Evolutionary conservation across 2,888 invertebrate genomes (phyloP).

Genomic region (Drosophila crucigera): DNA sequence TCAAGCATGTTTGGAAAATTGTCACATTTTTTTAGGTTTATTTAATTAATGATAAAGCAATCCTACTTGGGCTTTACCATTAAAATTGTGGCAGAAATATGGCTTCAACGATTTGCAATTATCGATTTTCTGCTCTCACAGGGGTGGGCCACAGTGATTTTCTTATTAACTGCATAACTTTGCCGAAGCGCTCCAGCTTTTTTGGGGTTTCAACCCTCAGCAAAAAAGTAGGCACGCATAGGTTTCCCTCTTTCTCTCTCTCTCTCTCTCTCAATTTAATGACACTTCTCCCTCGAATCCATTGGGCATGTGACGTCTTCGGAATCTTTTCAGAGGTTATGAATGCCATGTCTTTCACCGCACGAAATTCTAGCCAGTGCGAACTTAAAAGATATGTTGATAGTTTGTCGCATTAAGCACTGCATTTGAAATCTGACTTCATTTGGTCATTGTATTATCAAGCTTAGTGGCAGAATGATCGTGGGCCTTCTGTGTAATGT

Average conservation of each 20-base stretch:
- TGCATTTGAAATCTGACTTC: not conserved
- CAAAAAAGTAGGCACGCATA: not conserved
- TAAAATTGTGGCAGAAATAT: not conserved
- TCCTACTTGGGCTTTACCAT: not conserved
- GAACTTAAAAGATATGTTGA: not conserved
- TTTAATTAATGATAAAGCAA: not conserved
- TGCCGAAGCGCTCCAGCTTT: not conserved
- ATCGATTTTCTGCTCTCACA: not conserved
- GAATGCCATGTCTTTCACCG: not conserved
- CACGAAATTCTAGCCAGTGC: not conserved
- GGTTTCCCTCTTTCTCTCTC: not conserved
- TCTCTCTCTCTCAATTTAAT: not conserved
- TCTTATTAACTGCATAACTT: not conserved
- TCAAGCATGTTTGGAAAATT: not conserved
- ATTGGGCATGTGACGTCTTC: not conserved
- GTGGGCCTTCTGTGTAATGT: not conserved
- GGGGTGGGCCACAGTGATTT: not conserved
- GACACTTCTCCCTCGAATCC: not conserved
- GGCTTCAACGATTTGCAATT: not conserved
- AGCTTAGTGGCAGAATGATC: not conserved
- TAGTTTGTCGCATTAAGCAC: not conserved
- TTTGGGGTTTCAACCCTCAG: not conserved
- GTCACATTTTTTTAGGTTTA: not conserved
- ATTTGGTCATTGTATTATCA: not conserved
- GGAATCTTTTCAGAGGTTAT: not conserved